phyloP scores from a whole-genome alignment of 2,797 vertebrate species.

The Lates japonicus region DNA sequence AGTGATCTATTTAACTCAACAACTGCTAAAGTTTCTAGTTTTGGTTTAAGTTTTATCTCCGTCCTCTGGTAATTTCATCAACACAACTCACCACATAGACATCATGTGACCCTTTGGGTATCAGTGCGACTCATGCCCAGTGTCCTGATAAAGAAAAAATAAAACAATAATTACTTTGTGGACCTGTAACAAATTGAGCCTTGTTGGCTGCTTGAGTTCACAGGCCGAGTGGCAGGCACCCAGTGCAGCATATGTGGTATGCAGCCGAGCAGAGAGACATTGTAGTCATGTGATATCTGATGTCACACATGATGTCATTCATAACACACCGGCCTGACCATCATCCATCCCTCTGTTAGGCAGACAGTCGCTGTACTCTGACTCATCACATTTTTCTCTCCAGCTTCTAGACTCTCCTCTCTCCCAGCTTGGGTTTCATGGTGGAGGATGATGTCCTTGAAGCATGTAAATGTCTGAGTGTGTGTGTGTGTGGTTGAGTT shows the following conservation, averaged over 20 bases:
- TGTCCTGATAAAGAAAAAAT: neutral
- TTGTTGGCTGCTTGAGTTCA: neutral
- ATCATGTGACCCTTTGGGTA: neutral
- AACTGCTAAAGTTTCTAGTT: neutral
- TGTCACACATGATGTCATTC: slow-evolving; percentile 30
- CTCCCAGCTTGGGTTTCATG: slow-evolving; percentile 45
- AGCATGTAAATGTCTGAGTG: slow-evolving; percentile 28
- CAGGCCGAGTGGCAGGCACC: too few relatives aligned
- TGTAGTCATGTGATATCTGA: slow-evolving; percentile 47
- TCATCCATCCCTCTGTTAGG: slow-evolving; percentile 33
- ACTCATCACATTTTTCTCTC: slow-evolving; percentile 56
- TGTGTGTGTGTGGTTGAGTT: slow-evolving; percentile 21
- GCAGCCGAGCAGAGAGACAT: neutral
- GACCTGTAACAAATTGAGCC: neutral
- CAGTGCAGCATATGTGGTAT: slow-evolving; percentile 8
- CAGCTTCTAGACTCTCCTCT: slow-evolving; percentile 13
- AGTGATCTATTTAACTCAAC: too few relatives aligned
- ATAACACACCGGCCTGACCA: slow-evolving; percentile 13
- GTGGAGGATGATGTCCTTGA: slow-evolving; percentile 44
- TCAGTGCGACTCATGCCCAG: slow-evolving; percentile 2
- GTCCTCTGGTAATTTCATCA: neutral
- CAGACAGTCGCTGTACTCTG: slow-evolving; percentile 40
- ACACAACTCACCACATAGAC: neutral
- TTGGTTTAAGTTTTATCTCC: neutral
- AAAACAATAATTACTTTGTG: neutral